phyloP scores from a whole-genome alignment of 2,113 vertebrate genomes.

The Elephantulus edwardii region DNA sequence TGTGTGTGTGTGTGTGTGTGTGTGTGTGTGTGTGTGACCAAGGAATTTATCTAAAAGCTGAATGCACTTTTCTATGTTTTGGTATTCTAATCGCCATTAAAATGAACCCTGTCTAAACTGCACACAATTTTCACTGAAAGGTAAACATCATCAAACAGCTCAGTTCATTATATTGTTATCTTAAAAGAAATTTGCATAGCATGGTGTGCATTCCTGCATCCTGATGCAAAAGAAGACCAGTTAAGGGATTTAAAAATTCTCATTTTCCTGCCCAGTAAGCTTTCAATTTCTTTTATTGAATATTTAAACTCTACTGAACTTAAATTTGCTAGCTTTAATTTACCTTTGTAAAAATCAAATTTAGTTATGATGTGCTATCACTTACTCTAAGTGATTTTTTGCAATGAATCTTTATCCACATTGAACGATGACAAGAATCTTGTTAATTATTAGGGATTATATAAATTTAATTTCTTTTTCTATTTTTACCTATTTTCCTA shows the following conservation, averaged over 20 bases:
- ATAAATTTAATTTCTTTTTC: too few species aligned
- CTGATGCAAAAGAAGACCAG: not conserved
- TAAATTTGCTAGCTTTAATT: conserved; percentile 26
- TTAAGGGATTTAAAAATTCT: not conserved
- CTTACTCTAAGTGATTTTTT: not conserved
- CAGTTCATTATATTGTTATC: not conserved
- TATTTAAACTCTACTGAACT: not conserved
- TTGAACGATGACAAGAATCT: too few species aligned
- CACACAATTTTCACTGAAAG: not conserved
- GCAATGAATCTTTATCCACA: too few species aligned
- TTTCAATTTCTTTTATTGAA: not conserved
- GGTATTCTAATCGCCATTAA: not conserved
- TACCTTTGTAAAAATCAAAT: not conserved
- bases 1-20: too few species aligned
- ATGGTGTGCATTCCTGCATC: not conserved
- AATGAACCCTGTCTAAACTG: not conserved
- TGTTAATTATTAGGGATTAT: too few species aligned
- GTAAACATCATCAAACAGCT: not conserved
- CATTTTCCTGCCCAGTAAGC: not conserved
- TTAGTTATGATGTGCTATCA: too few species aligned
- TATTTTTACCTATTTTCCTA: too few species aligned
- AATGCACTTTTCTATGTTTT: not conserved
- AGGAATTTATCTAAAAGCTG: not conserved
- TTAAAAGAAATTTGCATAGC: not conserved
- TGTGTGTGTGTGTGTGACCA: not conserved